Percentiles rank a stretch among this genome's conserved stretches.
Evolutionary conservation across 2,797 vertebrate species (phyloP).

Genomic region (Eleutherodactylus coqui): DNA sequence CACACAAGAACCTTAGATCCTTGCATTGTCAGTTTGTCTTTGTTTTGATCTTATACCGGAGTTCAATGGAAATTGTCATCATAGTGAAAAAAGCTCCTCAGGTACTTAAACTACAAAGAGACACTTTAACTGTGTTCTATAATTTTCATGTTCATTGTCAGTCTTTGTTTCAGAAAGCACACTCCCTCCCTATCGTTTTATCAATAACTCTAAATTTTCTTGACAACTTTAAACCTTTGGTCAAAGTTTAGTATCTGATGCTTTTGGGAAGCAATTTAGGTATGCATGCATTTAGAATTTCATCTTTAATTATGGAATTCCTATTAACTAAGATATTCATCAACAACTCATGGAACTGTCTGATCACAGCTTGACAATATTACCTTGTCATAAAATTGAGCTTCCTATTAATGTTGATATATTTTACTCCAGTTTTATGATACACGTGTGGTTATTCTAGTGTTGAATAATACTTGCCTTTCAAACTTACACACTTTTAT

Average conservation of each 20-base stretch:
- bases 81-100: constrained; percentile 29
- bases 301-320: constrained; percentile 16
- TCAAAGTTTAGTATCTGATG: not conserved
- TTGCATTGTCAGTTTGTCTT: constrained; percentile 42
- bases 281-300: constrained; percentile 6
- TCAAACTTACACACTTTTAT: not conserved
- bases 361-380: constrained; percentile 23
- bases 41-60: constrained; percentile 43
- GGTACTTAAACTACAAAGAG: constrained; percentile 33
- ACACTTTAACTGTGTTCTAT: constrained; percentile 9
- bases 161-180: not conserved
- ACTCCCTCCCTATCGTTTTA: constrained; percentile 10
- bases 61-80: constrained; percentile 40
- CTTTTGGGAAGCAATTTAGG: not conserved
- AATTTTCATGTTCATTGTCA: constrained; percentile 27
- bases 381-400: not conserved
- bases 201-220: constrained; percentile 5
- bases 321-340: constrained; percentile 8
- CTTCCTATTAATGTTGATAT: not conserved
- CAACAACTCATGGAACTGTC: constrained; percentile 7
- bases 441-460: not conserved
- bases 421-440: not conserved
- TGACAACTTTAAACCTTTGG: constrained; percentile 23
- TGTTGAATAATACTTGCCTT: not conserved
- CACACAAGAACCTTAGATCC: constrained; percentile 27